Base-by-base conservation (phyloP, 2,797 vertebrate species). In the Bryconaethiops microstoma region DNA sequence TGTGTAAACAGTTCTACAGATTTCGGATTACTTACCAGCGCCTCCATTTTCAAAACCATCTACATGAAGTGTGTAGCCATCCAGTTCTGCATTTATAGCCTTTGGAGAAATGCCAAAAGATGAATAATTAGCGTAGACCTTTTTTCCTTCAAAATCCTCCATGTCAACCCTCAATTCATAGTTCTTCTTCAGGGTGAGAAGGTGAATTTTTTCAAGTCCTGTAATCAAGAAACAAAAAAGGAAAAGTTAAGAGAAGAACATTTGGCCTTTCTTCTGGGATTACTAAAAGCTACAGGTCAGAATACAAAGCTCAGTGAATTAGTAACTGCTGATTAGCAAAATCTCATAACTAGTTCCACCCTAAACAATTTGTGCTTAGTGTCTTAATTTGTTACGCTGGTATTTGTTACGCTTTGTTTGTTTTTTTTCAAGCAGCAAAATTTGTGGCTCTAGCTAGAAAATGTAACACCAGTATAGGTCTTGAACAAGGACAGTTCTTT, bases 161-260 rank as follows among this genome's bases (percentile, higher is more conserved):
- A 89, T 72, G 39, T 86, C 82, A 76, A 88, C 70, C 62, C 65
- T 69, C 55, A 89, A 78, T 81, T 90, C 87, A 4, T 87, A 88
- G 4, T 55, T 78, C 39, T 83, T 78, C 60, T 81, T 81, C 72
- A 86, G 52, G 0, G 79, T 87, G 54, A 89, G 85, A 5, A 81
- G 84, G 68, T 90, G 82, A 75, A 90, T 84, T 67, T 84, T 88
- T 57, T 86, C 74, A 29, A 88, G 82, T 54, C 87, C 87, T 88
- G 45, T 9, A 79, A 50, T 78, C 6, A 10, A 63, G 1, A 1
- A 21, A 23, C 10, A 54, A 50, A 17, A 5, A 57, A 17, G 35
- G 48, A 7, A 7, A 0, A 35, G 21, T 57, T 10, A 64, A 23
- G 23, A 55, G 29, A 42, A 50, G 8, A 55, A 50, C 52, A 21